These are phyloP conservation scores for Margaritifera margaritifera DNA, from an alignment of 2,888 invertebrate genomes.

Conservation along the genomic window DNA sequence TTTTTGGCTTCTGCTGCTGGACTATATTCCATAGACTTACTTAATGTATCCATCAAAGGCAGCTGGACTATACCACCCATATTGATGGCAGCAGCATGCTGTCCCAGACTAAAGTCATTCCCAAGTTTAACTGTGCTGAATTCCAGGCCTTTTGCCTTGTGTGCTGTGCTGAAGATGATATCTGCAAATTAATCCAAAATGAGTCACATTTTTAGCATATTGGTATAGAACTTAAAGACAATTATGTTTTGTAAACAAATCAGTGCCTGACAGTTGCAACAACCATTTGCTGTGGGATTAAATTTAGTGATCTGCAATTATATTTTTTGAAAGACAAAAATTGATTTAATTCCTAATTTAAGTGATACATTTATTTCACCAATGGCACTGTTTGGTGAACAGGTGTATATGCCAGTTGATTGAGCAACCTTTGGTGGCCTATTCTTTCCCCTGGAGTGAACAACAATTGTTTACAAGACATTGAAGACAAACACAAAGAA, in stretches of 20 bases:
- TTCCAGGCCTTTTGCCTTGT: constrained; percentile 74
- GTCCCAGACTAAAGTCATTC: constrained; percentile 60
- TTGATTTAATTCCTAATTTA: too few relatives aligned
- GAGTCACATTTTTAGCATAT: not conserved
- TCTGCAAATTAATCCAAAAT: constrained; percentile 49
- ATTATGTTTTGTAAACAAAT: not conserved
- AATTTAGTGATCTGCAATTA: too few relatives aligned
- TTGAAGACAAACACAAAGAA: too few relatives aligned
- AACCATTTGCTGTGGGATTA: too few relatives aligned
- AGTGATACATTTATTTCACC: too few relatives aligned
- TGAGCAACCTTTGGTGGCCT: too few relatives aligned
- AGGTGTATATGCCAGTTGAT: too few relatives aligned
- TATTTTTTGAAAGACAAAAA: too few relatives aligned
- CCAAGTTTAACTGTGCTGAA: constrained; percentile 71
- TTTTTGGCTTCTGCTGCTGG: too few relatives aligned
- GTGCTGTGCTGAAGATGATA: constrained; percentile 71
- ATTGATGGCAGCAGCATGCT: not conserved
- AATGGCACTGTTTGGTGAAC: too few relatives aligned
- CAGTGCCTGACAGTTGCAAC: not conserved
- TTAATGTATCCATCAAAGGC: not conserved
- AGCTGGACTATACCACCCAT: not conserved
- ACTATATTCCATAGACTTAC: not conserved
- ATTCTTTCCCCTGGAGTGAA: too few relatives aligned
- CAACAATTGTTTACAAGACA: too few relatives aligned
- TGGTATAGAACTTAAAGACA: not conserved